phyloP scores from a whole-genome alignment of 1,140 invertebrate genomes.

The Atta cephalotes region DNA sequence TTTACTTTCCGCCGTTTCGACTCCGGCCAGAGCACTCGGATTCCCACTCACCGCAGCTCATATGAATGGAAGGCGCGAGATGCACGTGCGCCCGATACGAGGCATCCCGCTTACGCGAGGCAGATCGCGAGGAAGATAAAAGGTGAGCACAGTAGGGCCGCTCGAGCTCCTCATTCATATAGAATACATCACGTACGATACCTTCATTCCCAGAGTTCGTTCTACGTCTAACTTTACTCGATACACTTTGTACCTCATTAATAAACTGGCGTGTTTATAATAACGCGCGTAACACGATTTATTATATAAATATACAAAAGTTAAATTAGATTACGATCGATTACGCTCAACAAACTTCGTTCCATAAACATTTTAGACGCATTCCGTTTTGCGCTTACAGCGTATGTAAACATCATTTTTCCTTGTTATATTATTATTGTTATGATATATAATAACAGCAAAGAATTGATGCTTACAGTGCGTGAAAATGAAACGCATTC shows the following conservation, averaged over 20 bases:
- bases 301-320: not conserved
- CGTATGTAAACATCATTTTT: no score
- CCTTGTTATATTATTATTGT: no score
- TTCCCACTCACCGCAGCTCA: constrained; percentile 35
- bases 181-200: not conserved
- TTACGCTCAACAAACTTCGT: not conserved
- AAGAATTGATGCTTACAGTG: no score
- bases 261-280: not conserved
- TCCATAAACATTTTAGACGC: not conserved
- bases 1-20: constrained; percentile 65
- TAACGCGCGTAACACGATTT: not conserved
- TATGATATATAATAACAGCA: no score
- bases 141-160: not conserved
- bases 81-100: constrained; percentile 20
- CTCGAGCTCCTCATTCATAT: constrained; percentile 20
- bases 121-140: constrained; percentile 42
- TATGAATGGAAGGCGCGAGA: constrained; percentile 49
- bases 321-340: not conserved
- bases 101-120: constrained; percentile 26
- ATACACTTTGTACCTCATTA: not conserved
- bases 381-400: no score
- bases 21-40: not conserved
- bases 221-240: not conserved
- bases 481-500: no score
- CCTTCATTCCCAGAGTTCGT: not conserved